Evolutionary conservation across 2,797 vertebrate species (phyloP).

Genomic region (Gymnoscopelus microlampas): DNA sequence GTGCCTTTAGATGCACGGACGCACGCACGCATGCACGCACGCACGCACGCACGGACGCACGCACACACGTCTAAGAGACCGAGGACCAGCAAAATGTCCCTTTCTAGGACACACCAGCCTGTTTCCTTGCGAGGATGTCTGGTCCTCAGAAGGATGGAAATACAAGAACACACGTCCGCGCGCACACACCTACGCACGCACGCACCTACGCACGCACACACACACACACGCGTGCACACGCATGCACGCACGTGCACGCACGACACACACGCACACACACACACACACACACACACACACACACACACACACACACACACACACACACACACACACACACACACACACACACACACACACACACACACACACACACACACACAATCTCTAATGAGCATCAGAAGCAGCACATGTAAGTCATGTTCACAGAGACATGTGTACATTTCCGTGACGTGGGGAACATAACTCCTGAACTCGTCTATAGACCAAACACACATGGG

Average conservation of each 20-base stretch:
- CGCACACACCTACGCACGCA: slow-evolving; percentile 13
- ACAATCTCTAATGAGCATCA: neutral
- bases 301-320: neutral
- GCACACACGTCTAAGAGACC: too few species aligned
- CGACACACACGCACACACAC: slow-evolving; percentile 28
- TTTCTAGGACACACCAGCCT: too few species aligned
- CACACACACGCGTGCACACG: neutral
- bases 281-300: neutral
- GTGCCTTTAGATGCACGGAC: too few species aligned
- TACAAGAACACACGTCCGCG: slow-evolving; percentile 3
- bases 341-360: slow-evolving; percentile 16
- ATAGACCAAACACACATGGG: slow-evolving; percentile 3
- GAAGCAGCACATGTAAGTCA: slow-evolving; percentile 11
- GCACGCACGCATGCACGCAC: too few species aligned
- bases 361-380: neutral
- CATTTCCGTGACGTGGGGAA: slow-evolving; percentile 5
- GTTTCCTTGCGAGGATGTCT: too few species aligned
- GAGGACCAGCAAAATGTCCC: too few species aligned
- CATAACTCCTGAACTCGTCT: slow-evolving; percentile 22
- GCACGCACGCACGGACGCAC: too few species aligned
- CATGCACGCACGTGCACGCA: slow-evolving; percentile 11
- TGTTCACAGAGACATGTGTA: neutral
- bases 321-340: slow-evolving; percentile 1
- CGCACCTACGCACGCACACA: slow-evolving; percentile 13
- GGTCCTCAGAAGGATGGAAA: too few species aligned